These are phyloP conservation scores for Calypte anna DNA, from an alignment of 2,113 vertebrate genomes.

Conservation along the genomic window DNA sequence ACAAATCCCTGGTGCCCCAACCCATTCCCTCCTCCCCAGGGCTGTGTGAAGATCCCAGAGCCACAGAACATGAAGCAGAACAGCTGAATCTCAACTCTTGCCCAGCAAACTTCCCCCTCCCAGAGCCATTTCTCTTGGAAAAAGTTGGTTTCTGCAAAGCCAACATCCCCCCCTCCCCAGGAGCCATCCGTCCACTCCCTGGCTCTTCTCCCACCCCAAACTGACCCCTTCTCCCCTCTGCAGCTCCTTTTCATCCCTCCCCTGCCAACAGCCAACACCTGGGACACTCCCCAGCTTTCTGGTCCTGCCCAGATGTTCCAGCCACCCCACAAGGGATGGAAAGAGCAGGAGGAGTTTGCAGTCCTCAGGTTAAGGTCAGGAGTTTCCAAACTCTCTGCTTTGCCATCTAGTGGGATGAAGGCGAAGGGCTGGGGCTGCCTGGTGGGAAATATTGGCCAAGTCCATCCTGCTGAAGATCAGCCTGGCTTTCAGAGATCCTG, in stretches of 20 bases:
- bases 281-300: not conserved
- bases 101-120: not conserved
- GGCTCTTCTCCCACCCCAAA: not conserved
- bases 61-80: not conserved
- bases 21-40: not conserved
- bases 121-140: accelerated
- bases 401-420: conserved; percentile 36
- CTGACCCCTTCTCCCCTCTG: not conserved
- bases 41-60: accelerated
- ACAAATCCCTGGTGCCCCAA: not conserved
- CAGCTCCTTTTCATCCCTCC: not conserved
- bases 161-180: not conserved
- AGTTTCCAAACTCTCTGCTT: not conserved
- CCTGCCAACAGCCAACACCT: not conserved
- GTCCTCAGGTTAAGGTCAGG: not conserved
- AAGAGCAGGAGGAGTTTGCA: not conserved
- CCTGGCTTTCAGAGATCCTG: not conserved
- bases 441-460: not conserved
- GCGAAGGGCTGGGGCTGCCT: not conserved
- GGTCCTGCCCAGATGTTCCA: not conserved
- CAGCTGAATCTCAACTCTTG: not conserved
- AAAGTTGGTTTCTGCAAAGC: not conserved
- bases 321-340: not conserved
- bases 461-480: not conserved
- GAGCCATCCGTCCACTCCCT: not conserved